phyloP scores from a whole-genome alignment of 2,113 vertebrate species.

The Aleadryas rufinucha region DNA sequence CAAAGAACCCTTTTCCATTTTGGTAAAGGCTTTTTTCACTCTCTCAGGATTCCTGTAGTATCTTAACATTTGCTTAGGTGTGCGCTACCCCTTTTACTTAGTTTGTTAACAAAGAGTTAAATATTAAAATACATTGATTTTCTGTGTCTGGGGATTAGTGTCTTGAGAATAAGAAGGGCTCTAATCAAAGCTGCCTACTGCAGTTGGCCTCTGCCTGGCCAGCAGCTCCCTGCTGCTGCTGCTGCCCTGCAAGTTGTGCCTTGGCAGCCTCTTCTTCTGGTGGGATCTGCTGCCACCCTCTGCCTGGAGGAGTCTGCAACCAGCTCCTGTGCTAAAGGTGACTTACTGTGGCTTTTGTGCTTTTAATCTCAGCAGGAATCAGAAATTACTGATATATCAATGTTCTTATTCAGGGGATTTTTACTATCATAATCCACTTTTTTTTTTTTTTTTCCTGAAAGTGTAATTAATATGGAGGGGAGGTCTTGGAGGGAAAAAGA shows the following conservation, averaged over 20 bases:
- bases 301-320: conserved; percentile 20
- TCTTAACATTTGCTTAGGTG: neutral
- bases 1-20: neutral
- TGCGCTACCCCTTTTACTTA: neutral
- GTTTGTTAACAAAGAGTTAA: neutral
- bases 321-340: neutral
- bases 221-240: neutral
- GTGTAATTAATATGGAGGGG: too few relatives aligned
- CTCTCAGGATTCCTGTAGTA: neutral
- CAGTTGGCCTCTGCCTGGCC: neutral
- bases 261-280: neutral
- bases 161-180: neutral
- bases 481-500: neutral
- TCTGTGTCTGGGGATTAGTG: conserved; percentile 3
- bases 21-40: neutral
- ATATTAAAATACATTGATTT: neutral
- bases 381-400: neutral
- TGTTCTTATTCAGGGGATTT: neutral
- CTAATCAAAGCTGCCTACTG: neutral
- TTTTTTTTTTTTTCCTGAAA: too few relatives aligned
- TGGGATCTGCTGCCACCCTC: conserved; percentile 35
- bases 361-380: neutral
- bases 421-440: neutral
- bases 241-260: neutral
- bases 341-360: neutral